Evolutionary conservation across 1,140 invertebrate genomes (phyloP), one percentile per base, ranked within the genome.

Genomic region (Piezodorus guildinii): DNA sequence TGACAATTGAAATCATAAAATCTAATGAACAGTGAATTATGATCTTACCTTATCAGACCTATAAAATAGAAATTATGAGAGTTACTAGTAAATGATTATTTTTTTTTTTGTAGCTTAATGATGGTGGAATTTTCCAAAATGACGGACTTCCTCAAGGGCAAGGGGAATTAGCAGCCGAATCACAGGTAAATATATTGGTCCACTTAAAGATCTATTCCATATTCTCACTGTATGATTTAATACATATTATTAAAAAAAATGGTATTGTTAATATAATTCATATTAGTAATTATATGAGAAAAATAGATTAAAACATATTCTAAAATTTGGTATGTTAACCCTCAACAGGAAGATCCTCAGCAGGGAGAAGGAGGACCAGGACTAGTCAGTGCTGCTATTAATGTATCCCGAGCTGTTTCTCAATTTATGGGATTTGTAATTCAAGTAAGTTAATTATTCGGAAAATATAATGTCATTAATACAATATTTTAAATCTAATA

Each of bases 381-480:
- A 39, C 77, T 85, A 44, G 78, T 87, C 10, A 83, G 79, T 61
- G 83, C 83, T 43, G 84, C 84, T 59, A 81, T 86, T 63, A 85
- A 85, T 68, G 83, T 85, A 63, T 86, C 85, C 9, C 80, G 81
- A 73, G 83, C 83, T 3, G 84, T 87, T 69, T 84, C 84, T 67
- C 81, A 83, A 71, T 86, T 88, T 71, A 77, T 88, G 69, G 84
- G 84, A 70, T 80, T 83, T 69, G 85, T 85, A 17, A 81, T 88
- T 69, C 83, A 85, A 80, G 85, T 86, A 76, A 51, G 15, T 39
- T 12, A 17, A 59, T 59, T 25, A 17, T 52, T 52, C 9, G 5
- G 27, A n/a, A n/a, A n/a, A n/a, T n/a, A n/a, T n/a, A n/a, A n/a
- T n/a, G n/a, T n/a, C n/a, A n/a, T n/a, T n/a, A n/a, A n/a, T n/a